phyloP scores from a whole-genome alignment of 2,888 invertebrate species.

The Drosophila fulvimacula region DNA sequence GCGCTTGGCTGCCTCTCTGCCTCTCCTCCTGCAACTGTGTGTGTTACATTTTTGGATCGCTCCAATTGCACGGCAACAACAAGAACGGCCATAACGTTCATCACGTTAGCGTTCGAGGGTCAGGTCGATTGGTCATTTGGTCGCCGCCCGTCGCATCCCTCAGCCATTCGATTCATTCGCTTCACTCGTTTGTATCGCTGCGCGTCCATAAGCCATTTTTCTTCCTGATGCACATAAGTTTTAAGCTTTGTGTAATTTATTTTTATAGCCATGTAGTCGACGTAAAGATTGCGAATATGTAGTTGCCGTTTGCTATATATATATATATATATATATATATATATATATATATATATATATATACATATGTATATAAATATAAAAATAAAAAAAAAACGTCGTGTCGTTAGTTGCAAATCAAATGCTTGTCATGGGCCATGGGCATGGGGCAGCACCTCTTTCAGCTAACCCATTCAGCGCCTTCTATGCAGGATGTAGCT shows the following conservation, averaged over 20 bases:
- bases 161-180: slow-evolving; percentile 35
- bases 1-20: slow-evolving; percentile 22
- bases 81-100: slow-evolving; percentile 69
- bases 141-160: slow-evolving; percentile 13
- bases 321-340: background rate
- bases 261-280: slow-evolving; percentile 73
- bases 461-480: slow-evolving; percentile 13
- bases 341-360: background rate
- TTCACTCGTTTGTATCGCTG: slow-evolving; percentile 56
- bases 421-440: slow-evolving; percentile 42
- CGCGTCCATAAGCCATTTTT: slow-evolving; percentile 79
- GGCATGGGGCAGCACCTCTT: slow-evolving; percentile 14
- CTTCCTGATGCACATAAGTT: slow-evolving; percentile 76
- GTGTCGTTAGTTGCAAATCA: slow-evolving; percentile 63
- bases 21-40: slow-evolving; percentile 9
- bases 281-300: slow-evolving; percentile 79
- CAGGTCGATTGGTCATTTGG: slow-evolving; percentile 78
- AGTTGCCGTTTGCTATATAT: slow-evolving; percentile 48
- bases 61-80: slow-evolving; percentile 54
- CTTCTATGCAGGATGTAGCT: slow-evolving; percentile 19
- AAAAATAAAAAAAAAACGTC: slow-evolving; percentile 28
- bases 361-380: slow-evolving; percentile 6
- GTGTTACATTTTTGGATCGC: slow-evolving; percentile 42
- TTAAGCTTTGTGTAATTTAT: slow-evolving; percentile 78
- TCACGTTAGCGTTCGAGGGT: slow-evolving; percentile 59